Evolutionary conservation across 2,113 vertebrate genomes (phyloP), one percentile per base, ranked within the genome.

Genomic region (Poeciliopsis retropinna): DNA sequence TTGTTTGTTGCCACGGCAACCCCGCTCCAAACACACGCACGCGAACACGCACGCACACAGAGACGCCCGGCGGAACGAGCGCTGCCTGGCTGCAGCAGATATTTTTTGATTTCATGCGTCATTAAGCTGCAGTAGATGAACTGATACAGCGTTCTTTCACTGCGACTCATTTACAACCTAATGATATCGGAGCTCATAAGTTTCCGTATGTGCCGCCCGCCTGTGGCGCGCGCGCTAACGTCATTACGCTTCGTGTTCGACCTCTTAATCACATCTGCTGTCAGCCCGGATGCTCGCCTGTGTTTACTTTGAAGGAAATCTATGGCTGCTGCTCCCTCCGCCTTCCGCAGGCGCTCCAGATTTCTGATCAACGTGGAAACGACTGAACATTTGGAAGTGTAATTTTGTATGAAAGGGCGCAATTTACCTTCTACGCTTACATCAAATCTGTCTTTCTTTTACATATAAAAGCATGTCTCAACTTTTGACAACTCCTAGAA

Each of bases 81-180:
- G 4, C n/a, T 4, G 72, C 62, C 70, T 74, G 14, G 7, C 34
- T 15, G 71, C 72, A 17, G 32, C 71, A 72, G 77, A 80, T 80
- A 73, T 79, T 87, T 84, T 85, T 76, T 72, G 71, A 85, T 89
- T 90, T 88, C 78, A 85, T 85, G 85, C 63, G 67, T 88, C 85
- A 80, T 90, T 89, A 86, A 82, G 72, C 70, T 10, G 84, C 76
- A 65, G 78, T 79, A 85, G 85, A 87, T 83, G 67, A 85, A 77
- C 68, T 66, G 84, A 87, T 85, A 88, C 12, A 3, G 3, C 9
- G 27, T 39, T 82, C 79, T 31, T 47, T 76, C 70, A 81, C 54
- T 15, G 64, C 19, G 9, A 72, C 27, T 86, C 71, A 64, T 87
- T 78, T 76, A 63, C 64, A 61, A 67, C 77, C 65, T 83, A 81